Conservation (phyloP, 2,888 invertebrate species). For the Aplocera efformata region DNA sequence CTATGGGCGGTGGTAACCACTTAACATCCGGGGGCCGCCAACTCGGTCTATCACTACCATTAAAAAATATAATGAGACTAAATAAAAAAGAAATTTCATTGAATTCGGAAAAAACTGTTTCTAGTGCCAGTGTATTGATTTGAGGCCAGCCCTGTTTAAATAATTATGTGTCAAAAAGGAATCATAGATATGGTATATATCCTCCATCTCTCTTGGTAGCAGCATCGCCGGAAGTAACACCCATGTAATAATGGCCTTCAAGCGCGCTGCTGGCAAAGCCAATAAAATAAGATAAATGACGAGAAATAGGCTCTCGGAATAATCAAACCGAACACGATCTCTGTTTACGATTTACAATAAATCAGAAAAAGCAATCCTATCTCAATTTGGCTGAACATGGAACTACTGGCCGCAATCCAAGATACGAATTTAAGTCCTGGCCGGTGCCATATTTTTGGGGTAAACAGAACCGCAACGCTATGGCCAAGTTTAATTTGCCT, state of each 20-base stretch:
- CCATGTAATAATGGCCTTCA: slow-evolving; percentile 10
- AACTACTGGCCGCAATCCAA: slow-evolving; percentile 55
- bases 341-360: slow-evolving; percentile 44
- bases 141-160: too few relatives aligned
- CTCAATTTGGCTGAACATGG: slow-evolving; percentile 45
- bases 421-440: slow-evolving; percentile 47
- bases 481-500: slow-evolving; percentile 34
- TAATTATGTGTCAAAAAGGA: too few relatives aligned
- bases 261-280: slow-evolving; percentile 25
- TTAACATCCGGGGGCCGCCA: too few relatives aligned
- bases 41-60: too few relatives aligned
- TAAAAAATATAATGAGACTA: too few relatives aligned
- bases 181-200: too few relatives aligned
- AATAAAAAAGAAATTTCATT: too few relatives aligned
- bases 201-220: slow-evolving; percentile 2
- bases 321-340: slow-evolving; percentile 33
- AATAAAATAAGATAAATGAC: slow-evolving; percentile 34
- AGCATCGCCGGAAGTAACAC: slow-evolving; percentile 8
- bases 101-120: too few relatives aligned
- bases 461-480: slow-evolving; percentile 35
- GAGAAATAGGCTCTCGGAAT: slow-evolving; percentile 32
- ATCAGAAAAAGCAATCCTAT: slow-evolving; percentile 48
- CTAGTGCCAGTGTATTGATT: too few relatives aligned
- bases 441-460: slow-evolving; percentile 37
- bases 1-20: too few relatives aligned